Base-by-base conservation (phyloP, 2,797 vertebrate genomes). In the Miichthys miiuy region DNA sequence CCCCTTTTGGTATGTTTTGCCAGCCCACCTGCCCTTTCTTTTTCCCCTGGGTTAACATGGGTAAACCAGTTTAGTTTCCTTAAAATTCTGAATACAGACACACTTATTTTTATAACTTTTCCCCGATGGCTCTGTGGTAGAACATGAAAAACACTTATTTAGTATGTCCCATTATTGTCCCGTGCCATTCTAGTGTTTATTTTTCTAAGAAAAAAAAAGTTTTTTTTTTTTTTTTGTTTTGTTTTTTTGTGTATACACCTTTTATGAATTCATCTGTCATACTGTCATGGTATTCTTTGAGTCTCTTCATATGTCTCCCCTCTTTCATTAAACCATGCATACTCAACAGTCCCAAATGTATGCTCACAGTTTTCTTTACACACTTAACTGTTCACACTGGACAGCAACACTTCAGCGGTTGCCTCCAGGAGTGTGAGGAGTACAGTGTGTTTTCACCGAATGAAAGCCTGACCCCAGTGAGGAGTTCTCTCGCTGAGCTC, bases 131-230 rank as follows among this genome's bases (percentile, higher is more conserved):
- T 85, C 81, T 86, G 64, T 91, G 82, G 78, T 91, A 79, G 88
- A 91, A 90, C 85, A 77, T 61, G 47, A 83, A 69, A 86, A 91
- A 87, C 81, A 81, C 54, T 78, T 79, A 62, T 77, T 88, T 87
- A 88, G 88, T 88, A 67, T 62, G 42, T 79, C 46, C 75, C 87
- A 42, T 58, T 80, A 81, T 85, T 91, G 81, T 93, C 83, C 62
- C 79, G 92, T 96, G 94, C 92, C 93, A 93, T 92, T 86, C 81
- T 91, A 81, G 64, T 81, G 70, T 88, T 94, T 91, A 88, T 91
- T 91, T 91, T 92, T 93, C 81, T 88, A 80, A 88, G 70, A 83
- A 74, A 83, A 76, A 67, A 79, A 34, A 30, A 30, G 30, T 30
- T 30, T 30, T 30, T 7, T 8, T 34, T 38, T 38, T 77, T 77